These are phyloP conservation scores for Zosterops pallidus DNA, from an alignment of 2,113 vertebrate genomes.

Conservation along the genomic window DNA sequence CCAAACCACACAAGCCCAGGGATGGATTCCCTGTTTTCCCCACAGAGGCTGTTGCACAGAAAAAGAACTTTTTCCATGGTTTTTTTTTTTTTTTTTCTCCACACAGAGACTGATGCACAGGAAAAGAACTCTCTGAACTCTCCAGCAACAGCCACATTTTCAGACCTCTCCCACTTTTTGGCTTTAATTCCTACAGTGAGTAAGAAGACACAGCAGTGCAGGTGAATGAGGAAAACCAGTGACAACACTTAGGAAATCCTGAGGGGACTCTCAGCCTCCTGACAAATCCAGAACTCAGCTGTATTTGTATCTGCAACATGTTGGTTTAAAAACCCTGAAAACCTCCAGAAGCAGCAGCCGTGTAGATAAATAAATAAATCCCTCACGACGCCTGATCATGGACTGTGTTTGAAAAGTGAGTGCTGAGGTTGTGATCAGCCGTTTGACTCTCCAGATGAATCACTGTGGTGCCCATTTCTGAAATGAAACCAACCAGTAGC, in stretches of 20 bases:
- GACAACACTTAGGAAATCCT: neutral
- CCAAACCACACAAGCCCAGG: neutral
- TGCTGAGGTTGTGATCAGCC: slow-evolving; percentile 3
- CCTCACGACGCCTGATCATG: neutral
- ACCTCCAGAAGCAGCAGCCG: neutral
- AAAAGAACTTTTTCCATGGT: neutral
- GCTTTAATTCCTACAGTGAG: neutral
- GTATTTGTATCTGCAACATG: neutral
- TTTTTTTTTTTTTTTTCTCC: too few species aligned
- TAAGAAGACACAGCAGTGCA: neutral
- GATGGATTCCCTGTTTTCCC: too few species aligned
- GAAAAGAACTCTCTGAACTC: too few species aligned
- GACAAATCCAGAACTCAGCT: neutral
- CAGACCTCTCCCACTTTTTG: neutral
- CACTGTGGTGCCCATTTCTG: neutral
- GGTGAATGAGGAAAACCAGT: neutral
- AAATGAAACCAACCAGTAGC: slow-evolving; percentile 34
- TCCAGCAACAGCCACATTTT: too few species aligned
- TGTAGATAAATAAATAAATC: neutral
- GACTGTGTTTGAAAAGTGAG: neutral
- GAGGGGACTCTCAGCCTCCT: neutral
- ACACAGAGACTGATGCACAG: neutral
- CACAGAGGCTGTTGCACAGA: neutral
- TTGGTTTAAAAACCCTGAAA: neutral
- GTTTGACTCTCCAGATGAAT: slow-evolving; percentile 31